Conservation (phyloP, 2,797 vertebrate genomes). For the Tapirus indicus region DNA sequence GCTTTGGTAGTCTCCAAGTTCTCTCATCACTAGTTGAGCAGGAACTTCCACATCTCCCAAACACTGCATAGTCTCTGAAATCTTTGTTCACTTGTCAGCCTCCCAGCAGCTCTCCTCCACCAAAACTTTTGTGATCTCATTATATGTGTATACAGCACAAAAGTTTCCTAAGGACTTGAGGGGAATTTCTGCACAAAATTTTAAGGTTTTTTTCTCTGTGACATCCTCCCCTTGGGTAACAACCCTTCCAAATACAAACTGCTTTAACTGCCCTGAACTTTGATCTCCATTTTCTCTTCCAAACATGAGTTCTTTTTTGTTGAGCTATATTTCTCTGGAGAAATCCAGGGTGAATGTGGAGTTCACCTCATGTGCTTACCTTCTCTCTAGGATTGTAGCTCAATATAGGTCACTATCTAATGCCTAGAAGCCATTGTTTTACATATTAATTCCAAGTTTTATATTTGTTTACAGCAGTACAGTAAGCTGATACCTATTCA, state of each 20-base stretch:
- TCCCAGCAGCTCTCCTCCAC: background rate
- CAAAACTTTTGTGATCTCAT: background rate
- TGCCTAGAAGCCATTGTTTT: background rate
- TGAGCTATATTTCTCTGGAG: background rate
- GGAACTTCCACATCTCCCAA: background rate
- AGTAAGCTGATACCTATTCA: background rate
- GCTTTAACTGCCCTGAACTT: background rate
- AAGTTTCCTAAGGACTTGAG: background rate
- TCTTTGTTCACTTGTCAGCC: background rate
- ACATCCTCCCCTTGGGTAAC: background rate
- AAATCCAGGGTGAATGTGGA: background rate
- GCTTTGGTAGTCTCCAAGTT: background rate
- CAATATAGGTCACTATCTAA: background rate
- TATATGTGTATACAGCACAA: background rate
- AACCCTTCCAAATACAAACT: background rate
- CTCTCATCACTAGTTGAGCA: background rate
- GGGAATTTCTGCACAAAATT: background rate
- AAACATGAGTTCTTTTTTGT: background rate
- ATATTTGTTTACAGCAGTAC: background rate
- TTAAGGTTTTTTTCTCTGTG: background rate
- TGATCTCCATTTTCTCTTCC: background rate
- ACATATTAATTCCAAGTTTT: background rate
- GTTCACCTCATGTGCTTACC: background rate
- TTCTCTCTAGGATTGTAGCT: background rate
- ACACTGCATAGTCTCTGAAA: background rate